Evolutionary conservation across 2,113 vertebrate species (phyloP), one percentile per base, ranked within the genome.

Genomic region (Orthonyx spaldingii): DNA sequence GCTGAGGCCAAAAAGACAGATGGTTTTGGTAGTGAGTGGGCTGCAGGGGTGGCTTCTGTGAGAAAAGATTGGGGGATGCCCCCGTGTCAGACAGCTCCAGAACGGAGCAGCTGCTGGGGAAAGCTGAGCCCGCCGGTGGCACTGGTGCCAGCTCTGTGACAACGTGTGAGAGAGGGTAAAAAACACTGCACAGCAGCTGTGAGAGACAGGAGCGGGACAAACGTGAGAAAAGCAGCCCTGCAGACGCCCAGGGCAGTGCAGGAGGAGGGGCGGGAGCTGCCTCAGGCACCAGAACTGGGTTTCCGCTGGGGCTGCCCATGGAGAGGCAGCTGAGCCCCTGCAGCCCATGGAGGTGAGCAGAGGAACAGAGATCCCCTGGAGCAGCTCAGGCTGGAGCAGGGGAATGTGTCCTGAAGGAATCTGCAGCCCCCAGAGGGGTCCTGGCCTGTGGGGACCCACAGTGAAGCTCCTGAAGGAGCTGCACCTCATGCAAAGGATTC

Each of bases 341-440:
- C 28, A 79, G 32, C 42, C 59, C 47, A 17, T 5, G 30, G 59
- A 24, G 8, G 12, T 6, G 6, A 6, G 3, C 0, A 2, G 20
- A 4, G 15, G 8, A 37, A 24, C 12, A 63, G 26, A 55, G 23
- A 17, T 14, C 7, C 21, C 42, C 20, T 26, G 24, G 21, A 33
- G 24, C 23, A 85, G 7, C 35, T 11, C 14, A 37, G 2, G 10
- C 33, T 30, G 28, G 20, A 74, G 7, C 19, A 68, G 60, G 20
- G 18, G 23, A 5, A 10, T 32, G 39, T 33, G 63, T 37, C 63
- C 39, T 37, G 23, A 39, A 46, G 33, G 39, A 69, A 60, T 13
- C 7, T 37, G 9, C 37, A 65, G 44, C 18, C 12, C 4, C 10
- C 33, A 35, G 12, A 59, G 15, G 15, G 15, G 6, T 52, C 9